These are phyloP conservation scores for Phymastichus coffea DNA, from an alignment of 1,140 invertebrate genomes.

Conservation along the genomic window DNA sequence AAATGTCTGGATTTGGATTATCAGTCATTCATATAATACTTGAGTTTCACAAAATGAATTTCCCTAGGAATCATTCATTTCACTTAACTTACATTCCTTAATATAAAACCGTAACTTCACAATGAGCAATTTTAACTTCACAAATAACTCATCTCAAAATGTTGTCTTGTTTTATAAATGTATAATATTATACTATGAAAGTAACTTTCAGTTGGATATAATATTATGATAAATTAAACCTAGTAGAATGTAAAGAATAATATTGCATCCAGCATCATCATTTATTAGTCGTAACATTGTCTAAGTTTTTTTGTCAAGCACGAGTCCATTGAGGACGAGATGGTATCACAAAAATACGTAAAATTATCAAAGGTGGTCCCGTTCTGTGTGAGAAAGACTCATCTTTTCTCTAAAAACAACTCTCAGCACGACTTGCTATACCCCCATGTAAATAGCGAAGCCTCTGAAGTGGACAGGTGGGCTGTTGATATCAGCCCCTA, in stretches of 20 bases:
- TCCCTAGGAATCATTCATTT: constrained; percentile 3
- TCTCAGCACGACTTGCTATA: neutral
- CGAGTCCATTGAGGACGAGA: neutral
- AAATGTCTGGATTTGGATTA: too few relatives aligned
- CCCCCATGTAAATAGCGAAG: constrained; percentile 35
- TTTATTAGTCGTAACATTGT: neutral
- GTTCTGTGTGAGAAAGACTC: neutral
- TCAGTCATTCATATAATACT: too few relatives aligned
- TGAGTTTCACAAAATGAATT: constrained; percentile 7
- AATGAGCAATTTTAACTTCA: constrained; percentile 3
- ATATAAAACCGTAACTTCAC: constrained; percentile 2
- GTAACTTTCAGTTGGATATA: too few relatives aligned
- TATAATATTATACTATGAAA: too few relatives aligned
- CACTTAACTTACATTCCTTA: neutral
- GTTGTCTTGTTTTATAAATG: too few relatives aligned
- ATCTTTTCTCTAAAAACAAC: constrained; percentile 1
- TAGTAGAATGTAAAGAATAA: too few relatives aligned
- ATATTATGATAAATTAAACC: too few relatives aligned
- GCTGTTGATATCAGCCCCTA: constrained; percentile 47
- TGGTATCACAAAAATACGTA: constrained; percentile 1
- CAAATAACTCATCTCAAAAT: constrained; percentile 10
- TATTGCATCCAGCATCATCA: constrained; percentile 4
- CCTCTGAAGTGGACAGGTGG: constrained; percentile 53
- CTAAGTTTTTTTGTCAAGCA: neutral
- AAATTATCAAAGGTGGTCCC: neutral